Conservation (phyloP, 1,140 invertebrate genomes). For the Pogonognathellus flavescens region DNA sequence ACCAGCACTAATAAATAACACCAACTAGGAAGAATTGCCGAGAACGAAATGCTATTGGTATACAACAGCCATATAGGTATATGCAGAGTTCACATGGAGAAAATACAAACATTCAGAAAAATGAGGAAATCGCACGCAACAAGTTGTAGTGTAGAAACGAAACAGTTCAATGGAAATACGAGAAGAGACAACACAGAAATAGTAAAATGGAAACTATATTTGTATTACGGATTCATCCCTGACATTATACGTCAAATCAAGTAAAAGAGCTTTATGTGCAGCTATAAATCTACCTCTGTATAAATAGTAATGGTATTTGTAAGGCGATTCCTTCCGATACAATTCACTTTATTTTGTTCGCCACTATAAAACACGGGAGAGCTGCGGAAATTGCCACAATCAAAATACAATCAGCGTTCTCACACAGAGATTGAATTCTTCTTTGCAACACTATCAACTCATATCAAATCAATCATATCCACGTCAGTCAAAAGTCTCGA, state of each 20-base stretch:
- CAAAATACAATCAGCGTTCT: constrained; percentile 18
- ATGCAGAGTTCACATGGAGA: too few relatives aligned
- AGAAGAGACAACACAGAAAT: background rate
- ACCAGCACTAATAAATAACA: too few relatives aligned
- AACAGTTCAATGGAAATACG: background rate
- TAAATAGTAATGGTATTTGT: background rate
- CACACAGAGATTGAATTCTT: background rate
- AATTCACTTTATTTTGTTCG: constrained; percentile 8
- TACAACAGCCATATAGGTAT: too few relatives aligned
- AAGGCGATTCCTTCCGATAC: background rate
- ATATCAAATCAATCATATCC: constrained; percentile 35
- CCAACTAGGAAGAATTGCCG: too few relatives aligned
- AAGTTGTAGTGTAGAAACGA: background rate
- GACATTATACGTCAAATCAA: too few relatives aligned
- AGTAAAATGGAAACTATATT: too few relatives aligned
- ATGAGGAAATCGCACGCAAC: constrained; percentile 14
- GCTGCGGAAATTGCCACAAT: background rate
- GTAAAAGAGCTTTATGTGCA: background rate
- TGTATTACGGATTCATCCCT: too few relatives aligned
- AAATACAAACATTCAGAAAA: too few relatives aligned
- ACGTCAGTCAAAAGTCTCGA: background rate
- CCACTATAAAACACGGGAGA: background rate
- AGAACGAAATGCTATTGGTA: too few relatives aligned
- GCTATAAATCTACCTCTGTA: background rate
- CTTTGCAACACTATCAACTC: background rate